Conservation (phyloP, 2,888 invertebrate species). For the Mesorhabditis spiculigera region DNA sequence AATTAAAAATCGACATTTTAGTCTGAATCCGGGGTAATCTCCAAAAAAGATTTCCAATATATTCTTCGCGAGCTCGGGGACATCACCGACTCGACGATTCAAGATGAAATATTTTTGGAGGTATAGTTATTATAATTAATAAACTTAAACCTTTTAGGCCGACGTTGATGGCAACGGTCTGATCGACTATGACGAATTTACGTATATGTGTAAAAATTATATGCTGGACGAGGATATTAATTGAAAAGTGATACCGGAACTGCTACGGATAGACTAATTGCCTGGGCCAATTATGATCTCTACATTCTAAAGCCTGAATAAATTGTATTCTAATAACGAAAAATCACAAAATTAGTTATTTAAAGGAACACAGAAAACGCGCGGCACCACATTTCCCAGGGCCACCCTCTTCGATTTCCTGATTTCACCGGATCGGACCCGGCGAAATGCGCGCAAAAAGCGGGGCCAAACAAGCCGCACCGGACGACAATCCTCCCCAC, state of each 20-base stretch:
- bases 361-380: too few relatives aligned
- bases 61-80: slow-evolving; percentile 53
- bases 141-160: slow-evolving; percentile 19
- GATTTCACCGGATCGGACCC: too few relatives aligned
- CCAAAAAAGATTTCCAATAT: slow-evolving; percentile 53
- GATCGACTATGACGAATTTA: slow-evolving; percentile 56
- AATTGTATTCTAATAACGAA: too few relatives aligned
- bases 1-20: slow-evolving; percentile 22
- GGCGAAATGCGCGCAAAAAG: too few relatives aligned
- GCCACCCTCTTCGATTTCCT: too few relatives aligned
- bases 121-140: slow-evolving; percentile 11
- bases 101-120: slow-evolving; percentile 54
- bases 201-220: slow-evolving; percentile 55
- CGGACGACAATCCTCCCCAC: too few relatives aligned
- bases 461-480: too few relatives aligned
- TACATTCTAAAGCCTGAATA: too few relatives aligned
- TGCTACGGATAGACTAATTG: too few relatives aligned
- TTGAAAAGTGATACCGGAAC: slow-evolving; percentile 9
- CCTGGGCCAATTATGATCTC: too few relatives aligned
- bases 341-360: too few relatives aligned
- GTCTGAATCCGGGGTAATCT: slow-evolving; percentile 50
- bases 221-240: slow-evolving; percentile 54
- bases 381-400: too few relatives aligned
- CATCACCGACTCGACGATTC: slow-evolving; percentile 47
- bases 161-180: slow-evolving; percentile 56